Base-by-base conservation (phyloP, 35 echinoderm and acorn worm species). In the Anneissia japonica region DNA sequence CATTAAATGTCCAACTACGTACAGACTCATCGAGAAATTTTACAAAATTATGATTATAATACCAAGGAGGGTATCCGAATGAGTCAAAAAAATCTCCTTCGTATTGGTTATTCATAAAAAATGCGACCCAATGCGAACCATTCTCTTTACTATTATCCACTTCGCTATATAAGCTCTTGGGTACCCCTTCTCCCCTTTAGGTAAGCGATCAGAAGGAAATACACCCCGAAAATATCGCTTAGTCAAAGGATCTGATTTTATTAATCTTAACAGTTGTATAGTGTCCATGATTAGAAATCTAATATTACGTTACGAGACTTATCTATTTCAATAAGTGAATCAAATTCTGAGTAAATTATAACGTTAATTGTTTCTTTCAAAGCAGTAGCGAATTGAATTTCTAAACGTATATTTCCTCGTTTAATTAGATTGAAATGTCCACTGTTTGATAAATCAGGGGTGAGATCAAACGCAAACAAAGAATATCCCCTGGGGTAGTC, bases 331-430 rank as follows among this genome's bases (percentile, higher is more conserved):
- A 95, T 41, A 9, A 95, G 72, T 35, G 46, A 83, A 45, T 95
- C 89, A 76, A 84, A 92, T 84, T 95, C 93, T 33, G 93, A 90
- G 79, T 95, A 91, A 6, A 95, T 85, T 46, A 91, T 46, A 4
- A 90, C 87, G 37, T 88, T 93, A 21, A 93, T 83, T 32, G 87
- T 90, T 74, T 85, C 73, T 3, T 32, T 40, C 38, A 89, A 40
- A 26, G 92, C 55, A 43, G 81, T 19, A 21, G 40, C 36, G 82
- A 93, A 93, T 28, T 89, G 87, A 87, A 93, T 89, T 40, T 93
- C 87, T 26, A 93, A 75, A 21, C 92, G 92, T 19, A 93, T 39
- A 73, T 93, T 90, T 13, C 92, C 92, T 1, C 86, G 82, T 77
- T 89, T 93, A 0, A 37, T 29, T 12, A 93, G 72, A 72, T 90